Evolutionary conservation across 2,888 invertebrate species (phyloP).

Genomic region (Acanthacorydalis orientalis): DNA sequence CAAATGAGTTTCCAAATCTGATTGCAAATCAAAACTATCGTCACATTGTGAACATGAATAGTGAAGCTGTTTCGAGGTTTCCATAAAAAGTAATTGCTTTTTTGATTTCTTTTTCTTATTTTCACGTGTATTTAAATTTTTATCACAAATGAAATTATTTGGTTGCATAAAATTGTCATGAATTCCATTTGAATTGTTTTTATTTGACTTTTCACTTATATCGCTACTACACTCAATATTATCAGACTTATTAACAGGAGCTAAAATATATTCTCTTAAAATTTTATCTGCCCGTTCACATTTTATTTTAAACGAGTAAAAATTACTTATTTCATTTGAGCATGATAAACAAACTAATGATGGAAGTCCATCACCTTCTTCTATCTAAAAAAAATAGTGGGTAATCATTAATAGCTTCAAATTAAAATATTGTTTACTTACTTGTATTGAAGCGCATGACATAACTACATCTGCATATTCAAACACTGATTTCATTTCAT

Average conservation of each 20-base stretch:
- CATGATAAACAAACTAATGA: constrained; percentile 17
- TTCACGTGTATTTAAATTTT: neutral
- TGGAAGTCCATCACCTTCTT: constrained; percentile 15
- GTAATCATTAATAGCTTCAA: neutral
- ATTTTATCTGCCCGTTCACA: constrained; percentile 17
- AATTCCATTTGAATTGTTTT: neutral
- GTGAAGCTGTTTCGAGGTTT: neutral
- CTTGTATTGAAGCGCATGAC: constrained; percentile 17
- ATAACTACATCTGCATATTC: constrained; percentile 18
- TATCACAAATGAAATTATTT: neutral
- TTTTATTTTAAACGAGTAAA: constrained; percentile 16
- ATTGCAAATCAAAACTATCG: constrained; percentile 14
- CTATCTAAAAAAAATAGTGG: constrained; percentile 12
- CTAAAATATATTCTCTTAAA: constrained; percentile 7
- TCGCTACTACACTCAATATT: neutral
- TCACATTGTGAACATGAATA: constrained; percentile 1
- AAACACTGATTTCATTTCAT: constrained; percentile 23
- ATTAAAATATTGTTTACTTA: constrained; percentile 7
- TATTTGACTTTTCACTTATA: neutral
- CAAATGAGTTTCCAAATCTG: constrained; percentile 17
- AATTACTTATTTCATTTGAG: constrained; percentile 14
- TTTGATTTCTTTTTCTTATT: neutral
- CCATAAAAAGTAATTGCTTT: neutral
- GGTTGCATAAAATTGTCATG: neutral
- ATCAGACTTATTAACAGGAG: neutral